Evolutionary conservation across 2,888 invertebrate genomes (phyloP).

Genomic region (Pollenia griseotomentosa): DNA sequence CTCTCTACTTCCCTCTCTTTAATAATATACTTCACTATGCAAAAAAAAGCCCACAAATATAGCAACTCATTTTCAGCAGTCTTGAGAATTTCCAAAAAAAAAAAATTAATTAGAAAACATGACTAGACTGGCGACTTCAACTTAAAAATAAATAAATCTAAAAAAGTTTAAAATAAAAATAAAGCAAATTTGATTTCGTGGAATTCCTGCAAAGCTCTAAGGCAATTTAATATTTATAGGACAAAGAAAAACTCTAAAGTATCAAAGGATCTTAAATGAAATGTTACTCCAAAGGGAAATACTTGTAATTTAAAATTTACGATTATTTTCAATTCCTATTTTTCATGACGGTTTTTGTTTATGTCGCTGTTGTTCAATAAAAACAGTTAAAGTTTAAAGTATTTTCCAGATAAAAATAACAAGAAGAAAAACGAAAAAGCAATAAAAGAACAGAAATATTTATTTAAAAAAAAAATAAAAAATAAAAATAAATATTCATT

Average conservation of each 20-base stretch:
- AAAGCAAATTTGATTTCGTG: conserved; percentile 1
- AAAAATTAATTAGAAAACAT: conserved; percentile 43
- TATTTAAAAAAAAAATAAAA: neutral
- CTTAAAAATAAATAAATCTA: neutral
- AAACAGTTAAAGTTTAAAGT: conserved; percentile 40
- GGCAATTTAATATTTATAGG: conserved; percentile 24
- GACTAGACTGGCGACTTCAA: conserved; percentile 34
- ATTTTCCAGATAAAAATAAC: conserved; percentile 23
- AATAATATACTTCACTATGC: too few relatives aligned
- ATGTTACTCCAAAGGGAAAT: conserved; percentile 44
- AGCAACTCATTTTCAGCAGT: neutral
- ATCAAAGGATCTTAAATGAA: neutral
- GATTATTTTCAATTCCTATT: neutral
- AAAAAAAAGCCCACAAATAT: neutral
- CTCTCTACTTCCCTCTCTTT: too few relatives aligned
- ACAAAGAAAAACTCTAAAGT: neutral
- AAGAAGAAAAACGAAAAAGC: conserved; percentile 3
- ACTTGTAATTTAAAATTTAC: conserved; percentile 27
- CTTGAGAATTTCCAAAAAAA: neutral
- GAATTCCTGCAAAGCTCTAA: conserved; percentile 26
- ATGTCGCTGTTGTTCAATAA: conserved; percentile 31
- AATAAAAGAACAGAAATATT: conserved; percentile 19
- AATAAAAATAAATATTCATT: neutral
- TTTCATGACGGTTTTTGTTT: neutral
- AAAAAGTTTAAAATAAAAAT: neutral